Conservation (phyloP, 1,140 invertebrate species). For the Drosophila bocqueti region DNA sequence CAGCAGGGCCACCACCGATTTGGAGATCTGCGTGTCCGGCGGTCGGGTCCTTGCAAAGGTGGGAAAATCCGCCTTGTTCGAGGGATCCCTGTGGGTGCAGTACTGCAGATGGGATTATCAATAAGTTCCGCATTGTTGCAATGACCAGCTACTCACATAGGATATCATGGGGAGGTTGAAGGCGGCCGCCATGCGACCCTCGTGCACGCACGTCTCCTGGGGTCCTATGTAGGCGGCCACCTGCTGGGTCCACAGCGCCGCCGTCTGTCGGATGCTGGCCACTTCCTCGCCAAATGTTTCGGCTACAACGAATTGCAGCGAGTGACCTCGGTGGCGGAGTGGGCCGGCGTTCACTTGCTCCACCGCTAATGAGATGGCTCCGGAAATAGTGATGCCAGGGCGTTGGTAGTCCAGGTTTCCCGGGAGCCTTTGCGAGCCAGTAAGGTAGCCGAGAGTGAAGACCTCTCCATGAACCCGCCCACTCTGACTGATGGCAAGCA, state of each 20-base stretch:
- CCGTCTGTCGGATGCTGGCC: conserved; percentile 93
- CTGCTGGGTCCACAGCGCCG: conserved; percentile 93
- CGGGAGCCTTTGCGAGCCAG: conserved; percentile 90
- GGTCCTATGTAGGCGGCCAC: conserved; percentile 97
- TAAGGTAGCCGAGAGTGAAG: conserved; percentile 90
- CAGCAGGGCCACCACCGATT: conserved; percentile 93
- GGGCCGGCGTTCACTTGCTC: conserved; percentile 89
- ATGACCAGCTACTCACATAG: conserved; percentile 87
- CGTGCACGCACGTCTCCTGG: conserved; percentile 97
- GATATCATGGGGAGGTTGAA: conserved; percentile 96
- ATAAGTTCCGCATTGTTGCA: neutral
- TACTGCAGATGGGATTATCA: conserved; percentile 87
- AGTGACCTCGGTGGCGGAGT: conserved; percentile 88
- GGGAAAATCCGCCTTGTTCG: conserved; percentile 94
- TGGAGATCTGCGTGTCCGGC: conserved; percentile 96
- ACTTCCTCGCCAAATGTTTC: conserved; percentile 97
- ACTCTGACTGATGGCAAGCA: conserved; percentile 6
- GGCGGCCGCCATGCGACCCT: conserved; percentile 97
- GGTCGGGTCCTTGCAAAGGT: conserved; percentile 97
- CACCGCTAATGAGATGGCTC: conserved; percentile 93
- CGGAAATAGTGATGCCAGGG: conserved; percentile 89
- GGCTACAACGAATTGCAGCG: conserved; percentile 92
- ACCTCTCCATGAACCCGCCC: conserved; percentile 62
- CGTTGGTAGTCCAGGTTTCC: conserved; percentile 91
- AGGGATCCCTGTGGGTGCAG: conserved; percentile 93